phyloP scores from a whole-genome alignment of 92 coral and sea anemone species.

The Parazoanthus darwini region DNA sequence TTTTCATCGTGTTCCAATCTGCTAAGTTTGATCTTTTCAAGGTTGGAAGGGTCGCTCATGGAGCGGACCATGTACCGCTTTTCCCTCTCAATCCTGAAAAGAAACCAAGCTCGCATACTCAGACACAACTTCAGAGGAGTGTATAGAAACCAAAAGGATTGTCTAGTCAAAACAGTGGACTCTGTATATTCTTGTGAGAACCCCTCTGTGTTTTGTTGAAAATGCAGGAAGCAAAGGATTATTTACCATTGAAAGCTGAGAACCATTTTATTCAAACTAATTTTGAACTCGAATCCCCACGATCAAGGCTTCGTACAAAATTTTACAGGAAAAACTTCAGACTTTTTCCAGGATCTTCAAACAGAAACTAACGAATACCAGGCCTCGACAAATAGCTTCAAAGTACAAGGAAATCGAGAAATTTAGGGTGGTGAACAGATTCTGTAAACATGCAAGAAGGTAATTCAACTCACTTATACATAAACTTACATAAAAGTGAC shows the following conservation, averaged over 20 bases:
- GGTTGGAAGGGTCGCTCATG: constrained; percentile 59
- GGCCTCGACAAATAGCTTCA: too few species aligned
- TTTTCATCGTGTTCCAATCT: constrained; percentile 34
- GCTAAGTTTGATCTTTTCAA: constrained; percentile 51
- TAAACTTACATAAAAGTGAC: neutral
- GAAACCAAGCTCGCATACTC: neutral
- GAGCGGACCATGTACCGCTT: constrained; percentile 59
- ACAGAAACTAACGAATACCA: too few species aligned
- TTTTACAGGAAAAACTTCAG: neutral
- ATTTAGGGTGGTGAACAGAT: neutral
- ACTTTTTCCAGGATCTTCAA: neutral
- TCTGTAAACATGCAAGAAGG: neutral
- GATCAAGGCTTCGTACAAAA: neutral
- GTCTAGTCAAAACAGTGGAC: neutral
- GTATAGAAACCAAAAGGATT: neutral
- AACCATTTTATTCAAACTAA: neutral
- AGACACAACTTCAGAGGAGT: neutral
- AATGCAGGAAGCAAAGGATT: neutral
- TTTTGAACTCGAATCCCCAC: too few species aligned
- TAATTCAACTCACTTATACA: too few species aligned
- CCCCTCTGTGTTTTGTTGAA: neutral
- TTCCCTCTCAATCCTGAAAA: constrained; percentile 42
- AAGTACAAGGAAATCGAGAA: too few species aligned
- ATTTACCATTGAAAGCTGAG: neutral
- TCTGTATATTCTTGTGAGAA: too few species aligned